A percentile compares a stretch with the other conserved stretches of the same genome.
Evolutionary conservation across 2,113 vertebrate genomes (phyloP).

Genomic region (Xenopus laevis): DNA sequence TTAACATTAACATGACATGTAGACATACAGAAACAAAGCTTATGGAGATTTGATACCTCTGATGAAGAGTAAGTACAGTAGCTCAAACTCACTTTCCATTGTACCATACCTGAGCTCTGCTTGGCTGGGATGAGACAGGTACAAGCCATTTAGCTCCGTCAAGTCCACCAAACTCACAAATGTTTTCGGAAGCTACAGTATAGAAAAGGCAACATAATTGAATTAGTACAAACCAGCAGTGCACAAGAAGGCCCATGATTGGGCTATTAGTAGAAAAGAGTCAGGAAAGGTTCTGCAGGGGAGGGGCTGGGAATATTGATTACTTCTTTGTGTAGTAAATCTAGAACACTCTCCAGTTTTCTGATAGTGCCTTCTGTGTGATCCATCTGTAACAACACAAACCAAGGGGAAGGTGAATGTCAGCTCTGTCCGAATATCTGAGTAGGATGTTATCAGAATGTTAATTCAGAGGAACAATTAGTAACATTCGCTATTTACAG

Average conservation of each 20-base stretch:
- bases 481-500: no score
- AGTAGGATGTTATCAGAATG: no score
- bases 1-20: no score
- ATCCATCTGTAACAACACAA: slow-evolving; percentile 47
- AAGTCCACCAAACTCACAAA: slow-evolving; percentile 68
- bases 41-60: no score
- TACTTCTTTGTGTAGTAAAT: slow-evolving; percentile 62
- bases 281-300: no score
- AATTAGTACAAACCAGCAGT: neutral
- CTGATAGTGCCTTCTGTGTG: slow-evolving; percentile 27
- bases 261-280: no score
- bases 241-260: no score
- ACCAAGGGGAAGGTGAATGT: no score
- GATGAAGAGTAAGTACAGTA: no score
- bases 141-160: slow-evolving; percentile 45
- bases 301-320: slow-evolving; percentile 19
- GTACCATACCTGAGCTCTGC: slow-evolving; percentile 54
- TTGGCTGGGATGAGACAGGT: slow-evolving; percentile 25
- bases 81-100: no score
- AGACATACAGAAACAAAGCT: no score
- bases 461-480: no score
- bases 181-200: slow-evolving; percentile 61
- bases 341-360: slow-evolving; percentile 51
- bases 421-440: neutral
- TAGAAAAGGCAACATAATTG: neutral